phyloP scores from a whole-genome alignment of 1,140 invertebrate genomes.

The Babylonia areolata region DNA sequence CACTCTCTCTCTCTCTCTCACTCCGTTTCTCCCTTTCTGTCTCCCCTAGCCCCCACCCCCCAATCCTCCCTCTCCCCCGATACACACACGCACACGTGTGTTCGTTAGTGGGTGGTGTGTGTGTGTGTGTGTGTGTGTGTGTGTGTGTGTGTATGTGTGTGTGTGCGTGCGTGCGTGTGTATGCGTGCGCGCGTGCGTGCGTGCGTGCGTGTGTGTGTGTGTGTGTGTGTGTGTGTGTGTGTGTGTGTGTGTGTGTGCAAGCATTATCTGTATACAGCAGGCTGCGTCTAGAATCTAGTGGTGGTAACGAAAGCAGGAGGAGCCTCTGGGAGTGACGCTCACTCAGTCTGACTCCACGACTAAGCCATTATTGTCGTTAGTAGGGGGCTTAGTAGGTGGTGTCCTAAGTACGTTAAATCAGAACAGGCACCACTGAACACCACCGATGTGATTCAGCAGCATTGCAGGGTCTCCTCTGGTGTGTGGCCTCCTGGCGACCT shows the following conservation, averaged over 20 bases:
- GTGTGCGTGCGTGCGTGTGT: not conserved
- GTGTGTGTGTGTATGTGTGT: not conserved
- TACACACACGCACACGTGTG: not conserved
- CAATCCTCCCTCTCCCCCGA: not conserved
- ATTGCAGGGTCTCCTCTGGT: too few species aligned
- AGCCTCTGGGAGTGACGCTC: too few species aligned
- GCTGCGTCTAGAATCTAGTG: too few species aligned
- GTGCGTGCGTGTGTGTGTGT: constrained; percentile 4
- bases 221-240: constrained; percentile 7
- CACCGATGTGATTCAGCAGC: too few species aligned
- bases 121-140: constrained; percentile 8
- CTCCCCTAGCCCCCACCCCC: too few species aligned
- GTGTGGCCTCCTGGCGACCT: too few species aligned
- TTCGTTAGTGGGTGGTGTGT: not conserved
- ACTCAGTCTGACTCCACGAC: too few species aligned
- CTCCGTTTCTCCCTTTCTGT: not conserved
- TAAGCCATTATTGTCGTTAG: too few species aligned
- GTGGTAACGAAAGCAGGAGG: too few species aligned
- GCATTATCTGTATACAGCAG: not conserved
- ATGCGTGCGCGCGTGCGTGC: not conserved
- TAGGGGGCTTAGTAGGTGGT: too few species aligned
- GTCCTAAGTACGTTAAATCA: too few species aligned
- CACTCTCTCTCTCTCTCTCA: not conserved
- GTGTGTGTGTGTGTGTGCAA: not conserved
- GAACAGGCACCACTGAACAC: too few species aligned